These are phyloP conservation scores for Himalopsyche japonica DNA, from an alignment of 2,888 invertebrate species.

Conservation along the genomic window DNA sequence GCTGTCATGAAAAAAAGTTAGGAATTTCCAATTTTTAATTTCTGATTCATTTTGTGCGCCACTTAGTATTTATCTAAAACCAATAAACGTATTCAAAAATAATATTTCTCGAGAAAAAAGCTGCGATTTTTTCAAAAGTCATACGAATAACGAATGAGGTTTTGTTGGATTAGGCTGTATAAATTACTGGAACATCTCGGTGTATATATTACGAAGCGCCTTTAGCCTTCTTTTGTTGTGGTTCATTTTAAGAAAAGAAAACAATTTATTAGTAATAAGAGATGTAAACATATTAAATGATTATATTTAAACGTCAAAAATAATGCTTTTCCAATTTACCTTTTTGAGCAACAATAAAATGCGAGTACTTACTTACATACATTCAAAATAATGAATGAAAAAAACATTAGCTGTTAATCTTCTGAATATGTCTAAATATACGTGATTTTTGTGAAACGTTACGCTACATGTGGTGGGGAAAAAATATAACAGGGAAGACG, in stretches of 20 bases:
- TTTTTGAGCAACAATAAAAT: background rate
- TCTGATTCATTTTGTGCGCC: no score
- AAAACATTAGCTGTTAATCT: background rate
- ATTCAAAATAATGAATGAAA: background rate
- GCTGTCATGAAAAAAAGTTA: no score
- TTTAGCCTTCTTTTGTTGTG: slow-evolving; percentile 39
- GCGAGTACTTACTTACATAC: background rate
- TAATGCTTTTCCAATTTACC: background rate
- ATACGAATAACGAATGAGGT: background rate
- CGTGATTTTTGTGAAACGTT: background rate
- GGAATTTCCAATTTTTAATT: no score
- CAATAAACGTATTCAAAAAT: no score
- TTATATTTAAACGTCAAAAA: background rate
- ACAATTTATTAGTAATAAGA: background rate
- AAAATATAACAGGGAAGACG: background rate
- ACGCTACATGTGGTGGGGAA: background rate
- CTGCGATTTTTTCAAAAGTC: background rate
- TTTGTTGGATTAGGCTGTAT: background rate
- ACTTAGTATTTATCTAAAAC: no score
- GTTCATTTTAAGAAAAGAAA: slow-evolving; percentile 31
- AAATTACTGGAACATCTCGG: slow-evolving; percentile 29
- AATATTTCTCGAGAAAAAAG: no score
- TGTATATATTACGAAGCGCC: slow-evolving; percentile 38
- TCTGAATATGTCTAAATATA: background rate
- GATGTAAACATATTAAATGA: background rate